Base-by-base conservation (phyloP, 2,797 vertebrate genomes). In the Macroramphosus scolopax region DNA sequence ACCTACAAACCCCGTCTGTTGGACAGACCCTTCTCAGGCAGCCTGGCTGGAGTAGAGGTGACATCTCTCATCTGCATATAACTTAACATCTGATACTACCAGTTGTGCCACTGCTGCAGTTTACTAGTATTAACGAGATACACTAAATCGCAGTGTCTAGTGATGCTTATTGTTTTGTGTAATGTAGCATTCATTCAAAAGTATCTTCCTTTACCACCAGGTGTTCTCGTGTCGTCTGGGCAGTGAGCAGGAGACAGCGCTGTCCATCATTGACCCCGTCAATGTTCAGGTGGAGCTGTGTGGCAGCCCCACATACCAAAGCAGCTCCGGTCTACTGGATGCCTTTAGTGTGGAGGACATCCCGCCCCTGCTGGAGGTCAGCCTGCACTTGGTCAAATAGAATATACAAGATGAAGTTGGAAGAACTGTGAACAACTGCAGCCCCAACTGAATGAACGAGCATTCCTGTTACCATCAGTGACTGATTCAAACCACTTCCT, bases 291-390 rank as follows among this genome's bases (percentile, higher is more conserved):
- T 99, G 72, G 97, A 98, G 64, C 89, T 99, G 13, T 89, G 94
- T 75, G 95, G 95, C 5, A 97, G 92, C 73, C 92, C 96, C 47
- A 95, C 92, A 0, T 97, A 97, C 56, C 92, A 94, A 17, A 93
- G 90, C 66, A 95, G 91, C 51, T 95, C 96, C 0, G 97, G 97
- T 1, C 79, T 99, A 17, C 79, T 98, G 81, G 97, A 99, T 47
- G 97, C 97, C 8, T 99, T 99, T 83, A 97, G 93, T 6, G 93
- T 95, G 28, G 95, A 93, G 64, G 97, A 99, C 75, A 94, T 98
- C 38, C 95, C 97, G 2, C 97, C 96, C 0, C 65, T 99, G 57
- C 85, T 98, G 43, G 95, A 99, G 94, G 97, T 98, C 86, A 83
- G 73, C n/a, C n/a, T n/a, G n/a, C n/a, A n/a, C n/a, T n/a, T 3